phyloP scores from a whole-genome alignment of 2,797 vertebrate species.

The Limnodromus scolopaceus region DNA sequence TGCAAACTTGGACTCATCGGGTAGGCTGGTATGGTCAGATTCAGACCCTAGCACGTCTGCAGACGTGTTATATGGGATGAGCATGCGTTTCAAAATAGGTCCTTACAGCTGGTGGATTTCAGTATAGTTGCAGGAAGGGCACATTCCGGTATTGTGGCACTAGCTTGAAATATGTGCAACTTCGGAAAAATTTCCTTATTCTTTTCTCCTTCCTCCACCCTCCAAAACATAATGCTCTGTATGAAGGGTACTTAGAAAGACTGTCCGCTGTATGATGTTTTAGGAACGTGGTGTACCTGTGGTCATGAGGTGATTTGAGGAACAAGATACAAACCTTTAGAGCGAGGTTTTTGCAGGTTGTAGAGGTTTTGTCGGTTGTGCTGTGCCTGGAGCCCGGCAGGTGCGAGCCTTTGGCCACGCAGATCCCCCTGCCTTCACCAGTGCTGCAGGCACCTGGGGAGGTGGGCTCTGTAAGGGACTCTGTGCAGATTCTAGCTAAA shows the following conservation, averaged over 20 bases:
- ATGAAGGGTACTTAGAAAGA: neutral
- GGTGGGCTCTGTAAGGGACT: fast-evolving
- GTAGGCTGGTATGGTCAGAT: fast-evolving
- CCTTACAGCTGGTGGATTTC: neutral
- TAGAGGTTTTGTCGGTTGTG: neutral
- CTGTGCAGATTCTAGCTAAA: neutral
- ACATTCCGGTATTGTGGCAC: neutral
- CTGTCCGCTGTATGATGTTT: fast-evolving
- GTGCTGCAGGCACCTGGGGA: neutral
- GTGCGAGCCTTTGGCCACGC: neutral
- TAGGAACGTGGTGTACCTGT: neutral
- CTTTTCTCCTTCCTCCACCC: neutral
- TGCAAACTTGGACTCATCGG: neutral
- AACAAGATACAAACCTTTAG: neutral
- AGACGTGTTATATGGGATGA: neutral
- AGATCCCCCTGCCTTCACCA: neutral
- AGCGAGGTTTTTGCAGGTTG: neutral
- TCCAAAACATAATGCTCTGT: neutral
- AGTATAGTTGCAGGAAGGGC: neutral
- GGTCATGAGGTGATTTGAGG: neutral
- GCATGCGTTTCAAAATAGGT: neutral
- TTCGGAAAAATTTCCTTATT: neutral
- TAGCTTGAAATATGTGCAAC: neutral
- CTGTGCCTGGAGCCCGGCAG: neutral
- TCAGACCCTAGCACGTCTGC: neutral